Evolutionary conservation across 92 coral and sea anemone species (phyloP).

Genomic region (Phenganax marumi): DNA sequence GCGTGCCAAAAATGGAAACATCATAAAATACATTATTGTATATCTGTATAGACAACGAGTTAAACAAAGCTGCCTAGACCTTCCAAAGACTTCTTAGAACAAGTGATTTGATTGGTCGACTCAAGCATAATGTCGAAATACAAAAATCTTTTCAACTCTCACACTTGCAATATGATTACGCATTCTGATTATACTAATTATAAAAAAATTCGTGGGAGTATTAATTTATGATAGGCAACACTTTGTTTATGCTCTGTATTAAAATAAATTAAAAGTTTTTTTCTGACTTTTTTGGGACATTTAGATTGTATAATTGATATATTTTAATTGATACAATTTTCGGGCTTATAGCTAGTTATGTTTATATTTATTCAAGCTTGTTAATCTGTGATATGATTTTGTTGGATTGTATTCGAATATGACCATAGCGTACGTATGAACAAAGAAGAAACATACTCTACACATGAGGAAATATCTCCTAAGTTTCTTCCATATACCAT

Average conservation of each 20-base stretch:
- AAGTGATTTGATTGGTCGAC: neutral
- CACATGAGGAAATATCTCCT: too few relatives aligned
- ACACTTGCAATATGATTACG: neutral
- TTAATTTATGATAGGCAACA: neutral
- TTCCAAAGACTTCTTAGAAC: neutral
- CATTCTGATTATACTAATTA: neutral
- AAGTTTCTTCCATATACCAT: too few relatives aligned
- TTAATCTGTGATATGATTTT: neutral
- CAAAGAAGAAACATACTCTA: too few relatives aligned
- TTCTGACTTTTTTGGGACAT: neutral
- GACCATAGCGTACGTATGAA: too few relatives aligned
- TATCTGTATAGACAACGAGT: neutral
- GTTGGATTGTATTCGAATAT: too few relatives aligned
- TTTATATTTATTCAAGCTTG: neutral
- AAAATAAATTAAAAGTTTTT: neutral
- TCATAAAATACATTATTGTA: neutral
- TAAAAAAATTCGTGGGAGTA: neutral
- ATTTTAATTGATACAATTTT: neutral
- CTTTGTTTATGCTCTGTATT: neutral
- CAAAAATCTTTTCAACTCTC: conserved; percentile 3
- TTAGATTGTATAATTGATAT: neutral
- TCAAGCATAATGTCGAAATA: neutral
- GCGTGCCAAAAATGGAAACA: neutral
- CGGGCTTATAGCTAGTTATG: neutral
- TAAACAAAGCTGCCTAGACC: conserved; percentile 16